Evolutionary conservation across 2,888 invertebrate species (phyloP), one percentile per base, ranked within the genome.

Genomic region (Chorisops tibialis): DNA sequence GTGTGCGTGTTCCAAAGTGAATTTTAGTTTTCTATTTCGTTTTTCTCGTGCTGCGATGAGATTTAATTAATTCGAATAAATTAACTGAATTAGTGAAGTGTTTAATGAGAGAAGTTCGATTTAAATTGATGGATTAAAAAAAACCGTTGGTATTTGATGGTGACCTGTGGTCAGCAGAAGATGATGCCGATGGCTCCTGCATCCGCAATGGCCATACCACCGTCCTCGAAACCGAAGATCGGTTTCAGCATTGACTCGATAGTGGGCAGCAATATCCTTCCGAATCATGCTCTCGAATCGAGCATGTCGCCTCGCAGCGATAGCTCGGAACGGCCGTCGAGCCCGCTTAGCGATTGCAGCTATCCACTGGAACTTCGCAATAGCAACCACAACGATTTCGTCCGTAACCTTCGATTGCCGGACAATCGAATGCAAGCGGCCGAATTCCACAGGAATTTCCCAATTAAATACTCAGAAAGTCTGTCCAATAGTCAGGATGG

Each of bases 161-260:
- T 77, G 73, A 77, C 75, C 74, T 77, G 75, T 72, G 74, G 74
- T 63, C 75, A 75, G 66, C 77, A 75, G 70, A 78, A 74, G 65
- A 93, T 93, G 93, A 92, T 93, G 93, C 93, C 93, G 83, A 87
- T 93, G 85, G 92, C 93, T 86, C 91, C 92, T 82, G 89, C 89
- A 75, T 89, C 90, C 81, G 86, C 90, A 77, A 87, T 88, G 79
- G 87, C 89, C 79, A 87, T 90, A 81, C 88, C 89, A 74, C 63
- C 61, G 16, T 62, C 68, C 59, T 89, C 89, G 71, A 93, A 92
- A 81, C 93, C 94, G 70, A 94, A 93, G 81, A 90, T 95, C 78
- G 94, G 93, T 73, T 95, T 95, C 77, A 93, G 92, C 75, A 95
- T 95, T 80, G 95, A 95, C 82, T 92, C 93, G 74, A 93, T 94